Evolutionary conservation across 2,113 vertebrate genomes (phyloP).

Genomic region (Trinectes maculatus): DNA sequence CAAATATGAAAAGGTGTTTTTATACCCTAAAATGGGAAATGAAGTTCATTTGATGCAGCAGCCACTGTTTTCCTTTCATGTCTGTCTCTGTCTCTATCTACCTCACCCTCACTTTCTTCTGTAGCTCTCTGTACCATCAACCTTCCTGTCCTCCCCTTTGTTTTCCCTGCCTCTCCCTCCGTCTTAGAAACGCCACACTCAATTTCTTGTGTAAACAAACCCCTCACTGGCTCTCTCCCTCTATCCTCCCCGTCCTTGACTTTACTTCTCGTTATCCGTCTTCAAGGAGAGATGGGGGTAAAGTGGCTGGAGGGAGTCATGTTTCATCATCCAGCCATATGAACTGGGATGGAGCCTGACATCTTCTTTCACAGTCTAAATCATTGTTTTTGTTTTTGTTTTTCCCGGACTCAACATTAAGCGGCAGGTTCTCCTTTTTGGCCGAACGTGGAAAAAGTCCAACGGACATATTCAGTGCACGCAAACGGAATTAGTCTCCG

Average conservation of each 20-base stretch:
- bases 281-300: constrained; percentile 61
- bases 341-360: constrained; percentile 55
- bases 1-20: neutral
- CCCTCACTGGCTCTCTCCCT: constrained; percentile 29
- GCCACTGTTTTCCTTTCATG: neutral
- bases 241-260: constrained; percentile 58
- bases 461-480: constrained; percentile 59
- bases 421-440: constrained; percentile 16
- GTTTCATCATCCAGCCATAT: constrained; percentile 72
- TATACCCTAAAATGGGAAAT: neutral
- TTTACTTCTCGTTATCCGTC: constrained; percentile 65
- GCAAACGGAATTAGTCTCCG: constrained; percentile 63
- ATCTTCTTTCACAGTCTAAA: constrained; percentile 49
- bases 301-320: constrained; percentile 66
- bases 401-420: constrained; percentile 22
- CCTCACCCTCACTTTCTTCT: neutral
- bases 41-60: neutral
- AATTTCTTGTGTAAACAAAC: constrained; percentile 67
- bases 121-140: neutral
- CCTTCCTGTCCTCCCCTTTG: constrained; percentile 8
- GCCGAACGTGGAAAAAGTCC: constrained; percentile 48
- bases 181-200: constrained; percentile 48
- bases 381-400: constrained; percentile 53
- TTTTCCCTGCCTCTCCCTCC: constrained; percentile 22
- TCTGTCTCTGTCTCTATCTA: neutral